Evolutionary conservation across 2,888 invertebrate species (phyloP), one percentile per base, ranked within the genome.

Genomic region (Octonoba sinensis): DNA sequence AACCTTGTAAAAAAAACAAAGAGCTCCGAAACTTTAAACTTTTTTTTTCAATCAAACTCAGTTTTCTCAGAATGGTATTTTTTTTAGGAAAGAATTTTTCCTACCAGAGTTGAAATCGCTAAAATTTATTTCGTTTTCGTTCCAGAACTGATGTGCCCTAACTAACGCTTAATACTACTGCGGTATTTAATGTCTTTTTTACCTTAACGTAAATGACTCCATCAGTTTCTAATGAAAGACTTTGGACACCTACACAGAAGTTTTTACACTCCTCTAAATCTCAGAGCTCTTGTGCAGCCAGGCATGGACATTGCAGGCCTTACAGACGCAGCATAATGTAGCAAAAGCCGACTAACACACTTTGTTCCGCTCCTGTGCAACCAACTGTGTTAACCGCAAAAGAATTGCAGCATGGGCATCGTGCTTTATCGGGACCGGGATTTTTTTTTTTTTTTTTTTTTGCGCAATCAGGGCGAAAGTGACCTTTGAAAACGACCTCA

Each of bases 331-430:
- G 46, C 22, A 47, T 44, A n/a, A 18, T 4, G 18, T 51, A 18
- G 51, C 51, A 51, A 51, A n/a, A n/a, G 27, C 27, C 27, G 6
- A 27, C 27, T 27, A 27, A 59, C 56, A 62, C 36, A 65, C 65
- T 62, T 65, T 49, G 59, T 46, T 56, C 56, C 57, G 56, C 73
- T 57, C 20, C 56, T 76, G 76, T 76, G 76, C 76, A 76, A 69
- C 76, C 76, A 47, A 62, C 69, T 76, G 76, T 76, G 64, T 18
- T 70, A 76, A 76, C 76, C 76, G 69, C 76, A 76, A 76, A 62
- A 69, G 76, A 69, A 76, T 69, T 51, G n/a, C 27, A 22, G 20
- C 27, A 27, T 59, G 54, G 12, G 15, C 47, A 54, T 51, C 54
- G 54, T 16, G 15, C 46, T 54, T 64, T 54, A 65, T 49, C 20